Base-by-base conservation (phyloP, 2,797 vertebrate genomes). In the Naso thynnoides region DNA sequence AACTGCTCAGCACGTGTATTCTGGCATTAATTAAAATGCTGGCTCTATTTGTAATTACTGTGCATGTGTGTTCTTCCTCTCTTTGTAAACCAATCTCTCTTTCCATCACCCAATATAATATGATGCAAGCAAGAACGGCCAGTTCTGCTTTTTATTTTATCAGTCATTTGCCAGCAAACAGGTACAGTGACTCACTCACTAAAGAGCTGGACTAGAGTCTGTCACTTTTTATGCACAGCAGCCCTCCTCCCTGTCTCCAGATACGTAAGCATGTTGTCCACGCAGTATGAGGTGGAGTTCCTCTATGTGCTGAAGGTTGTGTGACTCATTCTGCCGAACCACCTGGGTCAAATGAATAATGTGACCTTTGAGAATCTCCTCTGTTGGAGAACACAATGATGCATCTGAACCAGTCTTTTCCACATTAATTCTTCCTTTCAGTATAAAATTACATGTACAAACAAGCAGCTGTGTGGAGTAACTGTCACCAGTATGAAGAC, bases 281-380 rank as follows among this genome's bases (percentile, higher is more conserved):
- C 68, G 76, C 55, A 82, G 47, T 70, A 10, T 59, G 78, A 77
- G 78, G 78, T 75, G 65, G 77, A 77, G 76, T 65, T 79, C 65
- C 54, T 75, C 57, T 56, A 44, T 65, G 56, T 57, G 49, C 49
- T 62, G 71, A 61, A 62, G 60, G 63, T 70, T 26, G 48, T 60
- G 70, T 91, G 90, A 91, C 78, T 90, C 85, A 87, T 68, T 69
- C 68, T 64, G 79, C 73, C 63, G 31, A 68, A 16, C 71, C 73
- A 85, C 77, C 72, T 74, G 66, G 78, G 78, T 81, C 69, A 85
- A 78, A 86, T 80, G 50, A 84, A 91, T 85, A 85, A 79, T 73
- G 52, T 65, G 67, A 87, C 87, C 79, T 87, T 82, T 88, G 54
- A 86, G 66, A 80, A n/a, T 1, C 42, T 62, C 39, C 47, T 50